Conservation (phyloP, 1,140 invertebrate species). For the Helicoverpa zea region DNA sequence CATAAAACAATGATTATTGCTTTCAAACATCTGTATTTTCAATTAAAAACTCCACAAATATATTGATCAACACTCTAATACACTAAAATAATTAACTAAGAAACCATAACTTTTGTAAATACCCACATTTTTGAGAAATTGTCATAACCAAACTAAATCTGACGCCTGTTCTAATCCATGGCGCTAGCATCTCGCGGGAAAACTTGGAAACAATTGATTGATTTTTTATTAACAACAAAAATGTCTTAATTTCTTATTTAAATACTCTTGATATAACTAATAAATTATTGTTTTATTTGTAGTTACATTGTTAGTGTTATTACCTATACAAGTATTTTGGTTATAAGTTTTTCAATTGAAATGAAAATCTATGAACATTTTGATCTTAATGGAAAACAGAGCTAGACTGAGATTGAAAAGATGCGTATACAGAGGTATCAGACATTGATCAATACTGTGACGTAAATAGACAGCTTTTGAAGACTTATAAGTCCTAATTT, state of each 20-base stretch:
- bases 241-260: neutral
- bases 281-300: neutral
- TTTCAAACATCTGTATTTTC: conserved; percentile 19
- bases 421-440: neutral
- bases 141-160: neutral
- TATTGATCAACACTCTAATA: conserved; percentile 7
- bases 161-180: conserved; percentile 6
- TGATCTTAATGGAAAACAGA: neutral
- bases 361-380: neutral
- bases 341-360: neutral
- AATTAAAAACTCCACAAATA: conserved; percentile 32
- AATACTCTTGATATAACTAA: neutral
- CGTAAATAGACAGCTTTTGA: neutral
- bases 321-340: neutral
- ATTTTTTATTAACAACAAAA: conserved; percentile 26
- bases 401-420: neutral
- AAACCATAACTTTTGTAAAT: conserved; percentile 32
- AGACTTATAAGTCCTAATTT: conserved; percentile 1
- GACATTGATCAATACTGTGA: neutral
- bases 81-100: neutral
- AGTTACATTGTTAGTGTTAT: neutral
- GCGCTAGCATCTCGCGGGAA: conserved; percentile 26
- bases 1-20: neutral
- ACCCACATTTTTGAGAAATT: conserved; percentile 32
- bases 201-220: conserved; percentile 31